Conservation (phyloP, 1,140 invertebrate genomes). For the Radopholus similis region DNA sequence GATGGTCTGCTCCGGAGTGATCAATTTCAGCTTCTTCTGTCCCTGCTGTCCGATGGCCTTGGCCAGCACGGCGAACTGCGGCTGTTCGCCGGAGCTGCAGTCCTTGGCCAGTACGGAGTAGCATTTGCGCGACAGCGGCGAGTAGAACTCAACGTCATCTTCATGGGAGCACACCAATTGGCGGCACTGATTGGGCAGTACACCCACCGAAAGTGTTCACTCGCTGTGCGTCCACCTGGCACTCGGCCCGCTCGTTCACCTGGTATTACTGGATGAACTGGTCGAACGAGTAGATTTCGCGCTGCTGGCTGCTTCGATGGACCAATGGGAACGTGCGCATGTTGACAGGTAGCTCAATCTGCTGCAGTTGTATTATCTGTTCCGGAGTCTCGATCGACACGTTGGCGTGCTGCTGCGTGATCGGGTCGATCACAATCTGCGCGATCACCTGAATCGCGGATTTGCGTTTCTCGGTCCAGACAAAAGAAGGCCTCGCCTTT, state of each 20-base stretch:
- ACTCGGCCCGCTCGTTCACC: slow-evolving; percentile 21
- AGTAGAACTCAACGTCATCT: slow-evolving; percentile 13
- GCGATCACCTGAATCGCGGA: slow-evolving; percentile 7
- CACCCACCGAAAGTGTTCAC: slow-evolving; percentile 32
- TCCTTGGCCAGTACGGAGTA: slow-evolving; percentile 38
- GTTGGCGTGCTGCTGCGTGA: slow-evolving; percentile 29
- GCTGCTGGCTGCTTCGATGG: slow-evolving; percentile 1
- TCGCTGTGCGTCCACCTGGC: slow-evolving; percentile 20
- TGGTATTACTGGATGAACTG: neutral
- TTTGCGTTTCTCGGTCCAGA: too few species aligned
- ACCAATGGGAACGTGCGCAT: slow-evolving; percentile 31
- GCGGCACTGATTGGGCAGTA: slow-evolving; percentile 3
- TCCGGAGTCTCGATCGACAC: slow-evolving; percentile 20
- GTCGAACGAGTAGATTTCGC: slow-evolving; percentile 2
- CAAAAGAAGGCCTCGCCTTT: too few species aligned
- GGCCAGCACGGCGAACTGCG: slow-evolving; percentile 29
- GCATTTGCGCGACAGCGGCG: slow-evolving; percentile 21
- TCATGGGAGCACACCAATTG: neutral
- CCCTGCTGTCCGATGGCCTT: slow-evolving; percentile 16
- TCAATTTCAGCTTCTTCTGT: slow-evolving; percentile 32
- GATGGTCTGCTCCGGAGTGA: slow-evolving; percentile 16
- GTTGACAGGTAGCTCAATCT: slow-evolving; percentile 22
- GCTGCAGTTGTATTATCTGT: slow-evolving; percentile 16
- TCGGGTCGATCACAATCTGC: slow-evolving; percentile 27
- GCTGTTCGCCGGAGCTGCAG: slow-evolving; percentile 15